phyloP scores from a whole-genome alignment of 2,113 vertebrate species.

The Bubo scandiacus region DNA sequence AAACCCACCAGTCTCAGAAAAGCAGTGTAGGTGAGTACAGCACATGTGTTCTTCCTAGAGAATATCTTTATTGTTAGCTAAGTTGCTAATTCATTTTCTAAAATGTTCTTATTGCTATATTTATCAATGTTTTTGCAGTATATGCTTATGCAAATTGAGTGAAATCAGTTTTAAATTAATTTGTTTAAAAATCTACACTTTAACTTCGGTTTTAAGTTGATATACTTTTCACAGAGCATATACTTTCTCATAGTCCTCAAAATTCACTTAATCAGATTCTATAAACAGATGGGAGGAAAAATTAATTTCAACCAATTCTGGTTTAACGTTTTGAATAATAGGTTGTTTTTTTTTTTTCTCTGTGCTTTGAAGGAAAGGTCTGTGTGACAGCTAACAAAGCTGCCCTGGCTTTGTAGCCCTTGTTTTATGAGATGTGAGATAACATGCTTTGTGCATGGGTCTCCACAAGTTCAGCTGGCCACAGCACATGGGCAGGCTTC shows the following conservation, averaged over 20 bases:
- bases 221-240: not conserved
- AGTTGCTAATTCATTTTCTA: not conserved
- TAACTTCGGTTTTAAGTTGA: not conserved
- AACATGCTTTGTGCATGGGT: not conserved
- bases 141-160: not conserved
- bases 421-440: not conserved
- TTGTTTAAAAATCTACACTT: not conserved
- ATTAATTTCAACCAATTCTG: not conserved
- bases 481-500: not conserved
- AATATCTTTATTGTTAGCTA: not conserved
- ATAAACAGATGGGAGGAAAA: not conserved
- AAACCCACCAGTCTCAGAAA: not conserved
- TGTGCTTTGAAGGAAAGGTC: slow-evolving; percentile 3
- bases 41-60: not conserved
- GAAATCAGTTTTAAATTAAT: not conserved
- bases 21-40: not conserved
- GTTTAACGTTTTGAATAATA: slow-evolving; percentile 1
- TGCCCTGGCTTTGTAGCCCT: not conserved
- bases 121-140: not conserved
- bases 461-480: not conserved
- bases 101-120: not conserved
- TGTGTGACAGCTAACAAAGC: slow-evolving; percentile 1
- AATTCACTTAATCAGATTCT: not conserved
- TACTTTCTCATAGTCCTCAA: not conserved
- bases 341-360: not conserved